Base-by-base conservation (phyloP, 2,113 vertebrate genomes). In the Cololabis saira region DNA sequence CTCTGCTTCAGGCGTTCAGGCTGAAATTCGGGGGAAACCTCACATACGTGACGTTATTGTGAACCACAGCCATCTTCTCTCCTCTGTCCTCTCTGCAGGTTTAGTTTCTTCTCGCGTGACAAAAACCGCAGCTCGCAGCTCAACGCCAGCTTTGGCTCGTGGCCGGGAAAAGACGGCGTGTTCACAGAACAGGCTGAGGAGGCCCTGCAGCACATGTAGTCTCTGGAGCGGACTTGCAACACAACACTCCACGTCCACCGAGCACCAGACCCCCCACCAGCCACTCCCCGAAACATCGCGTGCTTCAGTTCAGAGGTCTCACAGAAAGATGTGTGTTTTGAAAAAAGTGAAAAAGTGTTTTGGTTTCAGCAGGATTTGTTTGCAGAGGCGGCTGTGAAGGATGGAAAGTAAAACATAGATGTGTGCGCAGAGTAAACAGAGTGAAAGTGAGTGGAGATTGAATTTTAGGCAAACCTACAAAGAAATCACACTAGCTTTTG, bases 51-150 rank as follows among this genome's bases (percentile, higher is more conserved):
- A 33, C 1, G 21, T 3, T 5, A 3, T 40, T 37, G 11, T 4
- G 27, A 47, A 1, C n/a, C 1, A 1, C 24, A 57, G 33, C 12
- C 57, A 15, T 65, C n/a, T 21, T 15, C 37, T 69, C n/a, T 65
- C 33, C 1, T 0, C 11, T 53, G 30, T 55, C n/a, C 41, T 12
- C 0, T 58, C 62, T 51, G 21, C 84, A 99, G 98, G 94, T 98
- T 99, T 98, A 98, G 95, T 78, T 98, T 99, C 92, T 98, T 99
- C 93, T 98, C 96, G 1, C 93, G 97, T 0, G 97, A 99, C 66
- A 99, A 98, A 86, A 94, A 90, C 82, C 94, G 95, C 10, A 82
- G 90, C 86, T 90, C 90, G 52, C 96, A 94, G 91, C 81, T 94
- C 51, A 95, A 93, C 11, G 92, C 82, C 56, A 83, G 93, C 53